These are phyloP conservation scores for Channallabes apus DNA, from an alignment of 2,797 vertebrate species.

Conservation along the genomic window DNA sequence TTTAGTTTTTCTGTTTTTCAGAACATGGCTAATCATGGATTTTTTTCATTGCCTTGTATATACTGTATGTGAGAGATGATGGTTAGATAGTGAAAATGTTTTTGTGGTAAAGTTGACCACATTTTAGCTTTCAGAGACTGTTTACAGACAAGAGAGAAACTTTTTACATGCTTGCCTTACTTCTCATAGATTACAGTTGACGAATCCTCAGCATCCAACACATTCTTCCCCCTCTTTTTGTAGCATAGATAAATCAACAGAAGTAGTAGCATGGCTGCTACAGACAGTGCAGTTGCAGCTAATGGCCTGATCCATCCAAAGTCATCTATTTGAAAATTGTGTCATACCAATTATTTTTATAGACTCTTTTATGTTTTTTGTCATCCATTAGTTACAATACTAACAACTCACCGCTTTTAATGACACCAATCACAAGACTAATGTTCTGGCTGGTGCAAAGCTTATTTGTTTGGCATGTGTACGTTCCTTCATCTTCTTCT, in stretches of 20 bases:
- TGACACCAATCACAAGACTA: slow-evolving; percentile 48
- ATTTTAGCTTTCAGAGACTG: neutral
- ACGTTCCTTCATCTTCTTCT: slow-evolving; percentile 50
- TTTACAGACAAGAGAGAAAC: neutral
- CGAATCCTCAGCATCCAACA: slow-evolving; percentile 24
- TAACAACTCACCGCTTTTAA: slow-evolving; percentile 45
- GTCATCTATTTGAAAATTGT: slow-evolving; percentile 57
- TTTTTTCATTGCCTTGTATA: neutral
- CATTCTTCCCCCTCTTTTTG: slow-evolving; percentile 43
- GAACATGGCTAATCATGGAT: neutral
- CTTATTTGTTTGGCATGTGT: slow-evolving; percentile 48
- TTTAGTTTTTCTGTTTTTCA: neutral
- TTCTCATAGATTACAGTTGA: slow-evolving; percentile 38
- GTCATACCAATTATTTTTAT: neutral
- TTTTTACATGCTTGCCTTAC: neutral
- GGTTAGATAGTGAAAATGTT: neutral
- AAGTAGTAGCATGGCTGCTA: slow-evolving; percentile 63
- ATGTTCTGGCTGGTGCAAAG: slow-evolving; percentile 29
- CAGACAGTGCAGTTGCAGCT: slow-evolving; percentile 62
- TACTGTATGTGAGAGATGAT: neutral
- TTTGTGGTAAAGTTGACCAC: neutral
- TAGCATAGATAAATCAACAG: slow-evolving; percentile 64
- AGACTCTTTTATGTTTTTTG: neutral
- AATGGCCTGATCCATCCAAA: slow-evolving; percentile 66
- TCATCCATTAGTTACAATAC: neutral